Evolutionary conservation across 2,797 vertebrate genomes (phyloP), one percentile per base, ranked within the genome.

Genomic region (Liasis olivaceus): DNA sequence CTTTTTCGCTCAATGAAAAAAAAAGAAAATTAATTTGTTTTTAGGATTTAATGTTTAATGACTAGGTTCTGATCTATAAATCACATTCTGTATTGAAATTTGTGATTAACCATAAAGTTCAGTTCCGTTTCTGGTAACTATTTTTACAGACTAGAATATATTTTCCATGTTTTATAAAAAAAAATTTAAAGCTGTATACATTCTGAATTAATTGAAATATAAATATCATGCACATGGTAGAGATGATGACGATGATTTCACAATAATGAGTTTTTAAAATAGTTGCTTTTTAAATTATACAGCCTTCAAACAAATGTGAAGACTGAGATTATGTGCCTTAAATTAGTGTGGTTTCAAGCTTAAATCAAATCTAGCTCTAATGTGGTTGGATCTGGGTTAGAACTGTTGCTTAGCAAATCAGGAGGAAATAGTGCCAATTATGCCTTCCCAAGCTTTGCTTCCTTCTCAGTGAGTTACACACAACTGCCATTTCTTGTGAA

Each of bases 81-180:
- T 94, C 6, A 59, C 0, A 90, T 60, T 90, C 28, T 54, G 69
- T 95, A 95, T 92, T 89, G 69, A 6, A 31, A 89, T 69, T 59
- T 89, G 0, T 92, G 66, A 93, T 87, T 28, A 72, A 14, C 28
- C 93, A 11, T 92, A 91, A 51, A 56, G 4, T 87, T 93, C 89
- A 64, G 9, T 58, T 85, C 31, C 5, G 59, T 64, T 89, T 92
- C 85, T 58, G 5, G 12, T 85, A 81, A 59, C 5, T 31, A n/a
- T 12, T 89, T 89, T 59, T 26, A 7, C 7, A 81, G 54, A n/a
- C 47, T 92, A 87, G 26, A 90, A 93, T 31, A 90, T 42, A 54
- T 22, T 6, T 31, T 93, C 89, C 92, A 14, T 31, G 63, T 84
- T 93, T 94, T 20, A 89, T 26, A 93, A 94, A 92, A 92, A 85